Base-by-base conservation (phyloP, 2,888 invertebrate species). In the Ormyrus pomaceus region DNA sequence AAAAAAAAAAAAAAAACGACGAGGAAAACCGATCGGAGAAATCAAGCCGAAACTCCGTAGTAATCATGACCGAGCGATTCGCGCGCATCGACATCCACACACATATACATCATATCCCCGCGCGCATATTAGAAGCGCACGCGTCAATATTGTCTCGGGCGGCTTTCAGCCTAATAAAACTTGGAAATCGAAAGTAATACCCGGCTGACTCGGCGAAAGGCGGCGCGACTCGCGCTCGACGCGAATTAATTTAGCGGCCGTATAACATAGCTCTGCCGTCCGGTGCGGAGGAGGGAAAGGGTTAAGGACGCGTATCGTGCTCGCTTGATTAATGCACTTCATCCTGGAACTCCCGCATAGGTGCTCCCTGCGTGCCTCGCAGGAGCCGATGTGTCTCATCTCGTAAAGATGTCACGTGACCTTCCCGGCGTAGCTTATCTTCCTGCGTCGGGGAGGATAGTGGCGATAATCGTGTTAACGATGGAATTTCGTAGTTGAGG, bases 241-340 rank as follows among this genome's bases (percentile, higher is more conserved):
- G 73, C 59, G 74, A 65, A 81, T 75, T 81, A 77, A 81, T 78
- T 81, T 56, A 50, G 68, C 51, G 50, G 46, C 50, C 13, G 53
- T 19, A 34, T 68, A 68, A 68, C 9, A 46, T 9, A 8, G 53
- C 4, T 10, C 4, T 10, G 46, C 6, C 45, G 56, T 59, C 55
- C 72, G n/a, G 64, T 11, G 9, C 9, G 5, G 2, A 48, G 51
- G 81, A 4, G 34, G 79, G 83, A 85, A 88, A 87, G 87, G 87
- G 86, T 88, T 87, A 87, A 87, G 86, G 85, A 84, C 83, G 83
- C 86, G 84, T 85, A 86, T 86, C 87, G 83, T 85, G 34, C 58
- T 80, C 82, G 82, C 83, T 87, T 87, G 88, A 87, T 87, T 87
- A 86, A 87, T 87, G 87, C 87, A 87, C 86, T 87, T 84, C 83